Conservation (phyloP, 37 sponge, comb jelly and placozoan genomes). For the Dysidea cf. avara region DNA sequence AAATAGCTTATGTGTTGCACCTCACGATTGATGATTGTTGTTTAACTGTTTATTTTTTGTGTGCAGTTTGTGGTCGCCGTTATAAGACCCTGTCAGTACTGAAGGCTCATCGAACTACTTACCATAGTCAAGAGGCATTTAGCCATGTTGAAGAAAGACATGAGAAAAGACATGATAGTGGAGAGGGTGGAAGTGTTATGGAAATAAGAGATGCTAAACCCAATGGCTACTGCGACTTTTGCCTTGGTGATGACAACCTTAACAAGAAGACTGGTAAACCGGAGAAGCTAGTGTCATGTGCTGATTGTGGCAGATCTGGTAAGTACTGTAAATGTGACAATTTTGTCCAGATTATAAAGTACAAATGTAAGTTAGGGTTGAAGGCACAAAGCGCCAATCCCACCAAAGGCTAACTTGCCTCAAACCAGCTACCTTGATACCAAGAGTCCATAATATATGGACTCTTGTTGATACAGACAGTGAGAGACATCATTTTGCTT, state of each 20-base stretch:
- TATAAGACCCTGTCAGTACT: slow-evolving; percentile 76
- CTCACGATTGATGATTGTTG: too few species aligned
- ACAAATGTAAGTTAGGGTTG: too few species aligned
- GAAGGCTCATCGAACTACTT: slow-evolving; percentile 78
- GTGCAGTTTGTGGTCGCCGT: slow-evolving; percentile 53
- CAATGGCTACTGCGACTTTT: slow-evolving; percentile 88
- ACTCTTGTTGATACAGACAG: too few species aligned
- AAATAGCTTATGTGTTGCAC: too few species aligned
- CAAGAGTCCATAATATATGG: too few species aligned
- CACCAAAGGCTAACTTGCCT: too few species aligned
- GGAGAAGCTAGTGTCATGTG: slow-evolving; percentile 84
- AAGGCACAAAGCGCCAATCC: too few species aligned
- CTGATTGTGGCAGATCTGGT: slow-evolving; percentile 91
- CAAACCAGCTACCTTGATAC: too few species aligned
- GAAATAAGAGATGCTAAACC: slow-evolving; percentile 41
- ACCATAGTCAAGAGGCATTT: slow-evolving; percentile 47
- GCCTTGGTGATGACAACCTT: slow-evolving; percentile 60
- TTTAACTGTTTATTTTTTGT: too few species aligned
- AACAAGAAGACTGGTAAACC: slow-evolving; percentile 65
- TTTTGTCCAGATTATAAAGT: too few species aligned
- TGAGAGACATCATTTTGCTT: too few species aligned
- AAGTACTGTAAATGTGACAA: too few species aligned
- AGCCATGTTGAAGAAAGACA: background rate
- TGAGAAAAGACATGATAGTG: background rate
- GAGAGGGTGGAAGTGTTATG: background rate